Base-by-base conservation (phyloP, 2,888 invertebrate genomes). In the Phyllotreta cruciferae region DNA sequence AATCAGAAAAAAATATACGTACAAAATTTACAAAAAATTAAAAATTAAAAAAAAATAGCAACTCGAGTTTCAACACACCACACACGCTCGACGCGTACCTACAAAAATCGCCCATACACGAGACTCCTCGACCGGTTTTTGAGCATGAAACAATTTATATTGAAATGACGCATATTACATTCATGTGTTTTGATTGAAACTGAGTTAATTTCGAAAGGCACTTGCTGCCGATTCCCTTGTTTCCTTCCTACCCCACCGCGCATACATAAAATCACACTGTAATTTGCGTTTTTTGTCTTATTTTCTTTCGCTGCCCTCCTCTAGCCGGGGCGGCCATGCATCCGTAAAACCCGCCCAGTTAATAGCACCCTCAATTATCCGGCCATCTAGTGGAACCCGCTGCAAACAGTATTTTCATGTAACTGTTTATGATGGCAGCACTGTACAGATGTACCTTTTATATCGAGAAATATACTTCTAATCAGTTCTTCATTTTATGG, bases 341-440 rank as follows among this genome's bases (percentile, higher is more conserved):
- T 80, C 79, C 80, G 78, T 79, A 80, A 79, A 80, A 79, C 79
- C 82, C 82, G 82, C 82, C 82, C 81, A 82, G 81, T 80, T 82
- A 82, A 82, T 82, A 80, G 80, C 81, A 80, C 80, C 80, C 80
- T 78, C 78, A 78, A 79, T 79, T 80, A 78, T 77, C 65, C 53
- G 71, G 75, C 67, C 77, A 75, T 78, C 76, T 77, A 56, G 56
- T 60, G 63, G 62, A 49, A 8, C 42, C 52, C 50, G n/a, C 9
- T 3, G n/a, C 6, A 7, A 64, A 60, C 47, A 41, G 14, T 9
- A 8, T 55, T 42, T 61, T 53, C n/a, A 8, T 1, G 3, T 13
- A 6, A 10, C 9, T 0, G 24, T 14, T 44, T 5, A 14, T 60
- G 70, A 54, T 65, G 62, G 66, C 66, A 66, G 64, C 70, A 70